Evolutionary conservation across 1,140 invertebrate species (phyloP).

Genomic region (Wiebesia pumilae): DNA sequence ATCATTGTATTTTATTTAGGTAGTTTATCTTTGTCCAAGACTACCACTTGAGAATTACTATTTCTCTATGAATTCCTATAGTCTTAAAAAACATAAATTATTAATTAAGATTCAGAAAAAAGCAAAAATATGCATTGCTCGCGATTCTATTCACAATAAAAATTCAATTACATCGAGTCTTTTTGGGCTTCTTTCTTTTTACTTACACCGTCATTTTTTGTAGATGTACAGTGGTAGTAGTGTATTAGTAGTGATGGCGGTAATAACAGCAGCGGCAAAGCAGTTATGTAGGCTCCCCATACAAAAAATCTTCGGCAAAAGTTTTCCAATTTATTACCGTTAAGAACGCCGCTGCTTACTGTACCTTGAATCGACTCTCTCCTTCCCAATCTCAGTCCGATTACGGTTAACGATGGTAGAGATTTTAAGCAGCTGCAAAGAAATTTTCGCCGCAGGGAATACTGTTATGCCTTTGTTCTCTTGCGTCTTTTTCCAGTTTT

Average conservation of each 20-base stretch:
- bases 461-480: too few relatives aligned
- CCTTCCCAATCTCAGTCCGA: constrained; percentile 30
- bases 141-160: constrained; percentile 26
- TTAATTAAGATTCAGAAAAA: constrained; percentile 18
- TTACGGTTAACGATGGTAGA: constrained; percentile 43
- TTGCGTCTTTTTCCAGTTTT: too few relatives aligned
- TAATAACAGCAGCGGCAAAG: background rate
- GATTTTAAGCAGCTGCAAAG: too few relatives aligned
- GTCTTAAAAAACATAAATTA: constrained; percentile 11
- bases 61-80: too few relatives aligned
- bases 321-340: constrained; percentile 53
- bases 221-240: background rate
- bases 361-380: constrained; percentile 40
- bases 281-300: background rate
- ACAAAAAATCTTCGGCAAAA: constrained; percentile 45
- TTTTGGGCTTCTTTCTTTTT: background rate
- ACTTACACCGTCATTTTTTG: background rate
- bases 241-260: background rate
- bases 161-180: constrained; percentile 25
- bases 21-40: too few relatives aligned
- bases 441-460: too few relatives aligned
- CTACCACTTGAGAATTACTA: too few relatives aligned
- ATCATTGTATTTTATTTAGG: too few relatives aligned
- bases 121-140: constrained; percentile 25
- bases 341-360: constrained; percentile 38